Percentiles rank a stretch among this genome's conserved stretches.
Conservation (phyloP, 1,140 invertebrate genomes). For the Diprion similis region DNA sequence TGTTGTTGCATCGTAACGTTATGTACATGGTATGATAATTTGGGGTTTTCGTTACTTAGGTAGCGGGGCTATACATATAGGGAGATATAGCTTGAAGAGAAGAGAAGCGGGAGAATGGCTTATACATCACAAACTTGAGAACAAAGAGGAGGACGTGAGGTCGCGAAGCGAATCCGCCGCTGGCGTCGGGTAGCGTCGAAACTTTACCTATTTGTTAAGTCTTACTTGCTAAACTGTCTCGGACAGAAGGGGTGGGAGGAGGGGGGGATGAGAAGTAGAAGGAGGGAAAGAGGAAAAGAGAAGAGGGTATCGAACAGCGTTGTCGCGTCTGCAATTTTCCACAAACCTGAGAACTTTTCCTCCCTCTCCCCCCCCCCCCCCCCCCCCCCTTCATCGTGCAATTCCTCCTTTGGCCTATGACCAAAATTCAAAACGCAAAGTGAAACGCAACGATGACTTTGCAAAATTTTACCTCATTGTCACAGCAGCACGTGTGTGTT, state of each 20-base stretch:
- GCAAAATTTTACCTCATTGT: neutral
- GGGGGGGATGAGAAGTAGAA: neutral
- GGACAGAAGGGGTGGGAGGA: conserved; percentile 32
- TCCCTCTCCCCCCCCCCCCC: neutral
- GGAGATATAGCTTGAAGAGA: neutral
- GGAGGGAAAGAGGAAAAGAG: neutral
- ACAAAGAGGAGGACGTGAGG: conserved; percentile 57
- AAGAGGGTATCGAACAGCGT: too few species aligned
- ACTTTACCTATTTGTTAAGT: conserved; percentile 64
- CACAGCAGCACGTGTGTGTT: neutral
- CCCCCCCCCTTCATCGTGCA: too few species aligned
- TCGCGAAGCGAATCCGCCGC: conserved; percentile 46
- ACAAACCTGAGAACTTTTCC: neutral
- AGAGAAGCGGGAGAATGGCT: conserved; percentile 41
- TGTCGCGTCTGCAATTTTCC: conserved; percentile 11
- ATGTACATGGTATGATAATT: neutral
- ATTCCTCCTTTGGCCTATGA: too few species aligned
- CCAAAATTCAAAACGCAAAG: too few species aligned
- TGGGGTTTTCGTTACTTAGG: conserved; percentile 19
- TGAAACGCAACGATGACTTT: neutral
- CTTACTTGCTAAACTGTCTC: conserved; percentile 58
- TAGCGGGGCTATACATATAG: too few species aligned
- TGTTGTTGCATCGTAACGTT: neutral
- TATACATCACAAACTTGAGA: conserved; percentile 63
- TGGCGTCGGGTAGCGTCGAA: conserved; percentile 39